These are phyloP conservation scores for Drosophila dunni DNA, from an alignment of 1,140 invertebrate species.

Conservation along the genomic window DNA sequence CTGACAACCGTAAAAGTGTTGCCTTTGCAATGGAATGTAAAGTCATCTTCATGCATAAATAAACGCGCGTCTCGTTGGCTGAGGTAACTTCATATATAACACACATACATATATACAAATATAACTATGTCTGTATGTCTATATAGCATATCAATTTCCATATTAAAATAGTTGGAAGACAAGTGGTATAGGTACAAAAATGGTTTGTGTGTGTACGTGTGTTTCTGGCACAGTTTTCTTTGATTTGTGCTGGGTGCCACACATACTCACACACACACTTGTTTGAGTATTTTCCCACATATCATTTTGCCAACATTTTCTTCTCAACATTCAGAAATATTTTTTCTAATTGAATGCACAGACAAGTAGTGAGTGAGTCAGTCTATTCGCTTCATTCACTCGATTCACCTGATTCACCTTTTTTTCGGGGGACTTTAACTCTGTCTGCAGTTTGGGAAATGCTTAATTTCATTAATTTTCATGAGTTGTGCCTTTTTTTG, in stretches of 20 bases:
- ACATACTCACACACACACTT: background rate
- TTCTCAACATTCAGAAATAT: conserved; percentile 49
- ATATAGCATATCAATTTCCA: conserved; percentile 76
- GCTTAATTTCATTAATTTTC: conserved; percentile 75
- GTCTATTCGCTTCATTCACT: conserved; percentile 9
- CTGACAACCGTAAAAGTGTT: conserved; percentile 81
- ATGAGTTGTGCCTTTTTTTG: conserved; percentile 57
- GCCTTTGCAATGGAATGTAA: conserved; percentile 73
- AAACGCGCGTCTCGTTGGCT: conserved; percentile 49
- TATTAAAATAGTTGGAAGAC: conserved; percentile 69
- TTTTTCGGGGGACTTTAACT: conserved; percentile 15
- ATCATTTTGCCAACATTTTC: conserved; percentile 59
- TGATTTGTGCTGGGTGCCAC: conserved; percentile 60
- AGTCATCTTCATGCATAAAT: conserved; percentile 82
- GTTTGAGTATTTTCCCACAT: conserved; percentile 64
- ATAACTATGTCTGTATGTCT: conserved; percentile 22
- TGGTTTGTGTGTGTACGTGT: background rate
- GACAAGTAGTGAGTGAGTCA: conserved; percentile 30
- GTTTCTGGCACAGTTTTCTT: conserved; percentile 49
- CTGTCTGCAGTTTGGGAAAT: conserved; percentile 45
- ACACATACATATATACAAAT: background rate
- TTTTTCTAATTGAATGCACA: conserved; percentile 80
- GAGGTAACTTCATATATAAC: conserved; percentile 2
- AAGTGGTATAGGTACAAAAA: conserved; percentile 21
- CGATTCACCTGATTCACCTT: conserved; percentile 24